Evolutionary conservation across 2,797 vertebrate species (phyloP), one percentile per base, ranked within the genome.

Genomic region (Rhinoraja longicauda): DNA sequence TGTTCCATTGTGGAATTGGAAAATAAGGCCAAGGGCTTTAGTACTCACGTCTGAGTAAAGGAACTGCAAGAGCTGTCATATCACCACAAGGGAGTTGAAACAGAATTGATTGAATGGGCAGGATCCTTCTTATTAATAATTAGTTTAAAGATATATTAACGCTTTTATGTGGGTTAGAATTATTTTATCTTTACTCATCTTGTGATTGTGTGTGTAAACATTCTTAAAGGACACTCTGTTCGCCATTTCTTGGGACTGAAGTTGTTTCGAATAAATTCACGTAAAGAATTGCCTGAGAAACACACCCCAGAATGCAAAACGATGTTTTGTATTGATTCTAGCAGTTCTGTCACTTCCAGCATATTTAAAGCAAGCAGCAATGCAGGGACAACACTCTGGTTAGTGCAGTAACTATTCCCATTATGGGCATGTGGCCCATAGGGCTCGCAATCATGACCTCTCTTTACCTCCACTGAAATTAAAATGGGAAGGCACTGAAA

Each of bases 261-360:
- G 62, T n/a, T 62, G n/a, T 62, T 88, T 67, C 59, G 88, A 88
- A 88, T 88, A 88, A 88, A 64, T 6, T 32, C 59, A 88, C 15
- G 1, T 59, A n/a, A 82, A 86, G 82, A 86, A n/a, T 62, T 67
- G 62, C 29, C 6, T 64, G 84, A 15, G 36, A 64, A 36, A 88
- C 82, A 57, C 45, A 88, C n/a, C 15, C 62, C 62, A 62, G 84
- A 36, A 67, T 67, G 59, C 17, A 67, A 88, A 67, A 67, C 88
- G 17, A 9, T 3, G n/a, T 88, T 88, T 88, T 15, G 84, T 88
- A 88, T 88, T 67, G 59, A 88, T 88, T 88, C 67, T 67, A n/a
- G 82, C 82, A 8, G 29, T 5, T 88, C 29, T 84, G 81, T 84
- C 53, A n/a, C 53, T 88, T 67, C 84, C 84, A 88, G 59, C 15